A percentile compares a stretch with the other conserved stretches of the same genome.
Conservation (phyloP, 2,888 invertebrate genomes). For the Epistrophella euchroma region DNA sequence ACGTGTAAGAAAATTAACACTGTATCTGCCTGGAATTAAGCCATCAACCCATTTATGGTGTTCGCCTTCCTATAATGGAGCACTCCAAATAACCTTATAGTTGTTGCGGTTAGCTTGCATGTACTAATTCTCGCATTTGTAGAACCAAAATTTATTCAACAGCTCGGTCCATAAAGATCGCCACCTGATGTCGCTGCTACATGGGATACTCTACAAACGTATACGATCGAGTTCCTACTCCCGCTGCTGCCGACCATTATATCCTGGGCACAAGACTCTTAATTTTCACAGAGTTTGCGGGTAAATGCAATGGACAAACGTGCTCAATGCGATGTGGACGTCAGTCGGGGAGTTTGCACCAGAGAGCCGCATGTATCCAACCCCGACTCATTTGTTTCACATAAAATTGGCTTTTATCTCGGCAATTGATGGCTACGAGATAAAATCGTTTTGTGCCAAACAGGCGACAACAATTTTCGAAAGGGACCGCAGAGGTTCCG, state of each 20-base stretch:
- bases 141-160: conserved; percentile 70
- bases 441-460: conserved; percentile 72
- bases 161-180: conserved; percentile 71
- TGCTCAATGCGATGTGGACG: conserved; percentile 15
- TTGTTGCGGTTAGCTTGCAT: conserved; percentile 40
- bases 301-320: conserved; percentile 18
- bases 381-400: conserved; percentile 68
- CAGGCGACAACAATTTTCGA: conserved; percentile 65
- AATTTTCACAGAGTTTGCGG: conserved; percentile 46
- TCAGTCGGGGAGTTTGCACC: conserved; percentile 33
- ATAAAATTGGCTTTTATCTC: conserved; percentile 72
- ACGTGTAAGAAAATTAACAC: conserved; percentile 69
- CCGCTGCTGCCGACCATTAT: conserved; percentile 31
- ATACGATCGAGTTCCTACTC: background rate
- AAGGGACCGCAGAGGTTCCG: conserved; percentile 52
- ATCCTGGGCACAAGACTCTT: conserved; percentile 60
- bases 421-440: conserved; percentile 74
- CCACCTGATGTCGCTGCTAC: conserved; percentile 52
- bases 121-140: conserved; percentile 75
- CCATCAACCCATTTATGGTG: conserved; percentile 74
- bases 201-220: conserved; percentile 4
- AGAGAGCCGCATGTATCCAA: conserved; percentile 17
- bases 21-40: conserved; percentile 57
- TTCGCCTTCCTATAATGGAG: conserved; percentile 67
- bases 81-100: conserved; percentile 55